A percentile compares a stretch with the other conserved stretches of the same genome.
Evolutionary conservation across 2,888 invertebrate genomes (phyloP).

Genomic region (Macaria notata): DNA sequence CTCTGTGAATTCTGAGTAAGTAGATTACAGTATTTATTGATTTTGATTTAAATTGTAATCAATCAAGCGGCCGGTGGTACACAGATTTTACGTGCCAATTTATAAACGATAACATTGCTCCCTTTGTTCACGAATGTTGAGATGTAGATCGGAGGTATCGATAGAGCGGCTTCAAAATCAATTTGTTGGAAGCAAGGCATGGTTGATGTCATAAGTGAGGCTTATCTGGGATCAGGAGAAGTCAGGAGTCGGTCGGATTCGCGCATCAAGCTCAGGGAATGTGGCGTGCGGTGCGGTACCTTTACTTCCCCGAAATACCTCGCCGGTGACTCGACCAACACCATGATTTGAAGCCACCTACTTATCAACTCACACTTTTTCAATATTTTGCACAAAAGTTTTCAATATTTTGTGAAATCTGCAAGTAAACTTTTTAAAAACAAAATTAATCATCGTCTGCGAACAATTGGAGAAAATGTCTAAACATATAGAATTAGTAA

Average conservation of each 20-base stretch:
- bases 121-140: slow-evolving; percentile 40
- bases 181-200: slow-evolving; percentile 76
- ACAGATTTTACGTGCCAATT: slow-evolving; percentile 59
- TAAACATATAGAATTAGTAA: too few species aligned
- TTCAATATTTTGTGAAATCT: too few species aligned
- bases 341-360: not conserved
- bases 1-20: slow-evolving; percentile 36
- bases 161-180: slow-evolving; percentile 65
- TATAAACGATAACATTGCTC: slow-evolving; percentile 56
- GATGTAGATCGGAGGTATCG: slow-evolving; percentile 48
- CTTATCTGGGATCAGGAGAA: slow-evolving; percentile 68
- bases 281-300: slow-evolving; percentile 46
- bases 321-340: slow-evolving; percentile 45
- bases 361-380: too few species aligned
- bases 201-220: slow-evolving; percentile 72
- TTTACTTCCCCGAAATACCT: slow-evolving; percentile 66
- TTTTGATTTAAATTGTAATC: slow-evolving; percentile 39
- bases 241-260: slow-evolving; percentile 66
- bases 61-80: slow-evolving; percentile 53
- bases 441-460: too few species aligned
- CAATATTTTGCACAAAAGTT: too few species aligned
- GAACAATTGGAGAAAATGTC: too few species aligned
- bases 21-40: slow-evolving; percentile 33
- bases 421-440: too few species aligned
- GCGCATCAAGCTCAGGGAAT: slow-evolving; percentile 64